Percentiles rank a stretch among this genome's conserved stretches.
Evolutionary conservation across 1,140 invertebrate species (phyloP).

Genomic region (Pachyrhynchus sulphureomaculatus): DNA sequence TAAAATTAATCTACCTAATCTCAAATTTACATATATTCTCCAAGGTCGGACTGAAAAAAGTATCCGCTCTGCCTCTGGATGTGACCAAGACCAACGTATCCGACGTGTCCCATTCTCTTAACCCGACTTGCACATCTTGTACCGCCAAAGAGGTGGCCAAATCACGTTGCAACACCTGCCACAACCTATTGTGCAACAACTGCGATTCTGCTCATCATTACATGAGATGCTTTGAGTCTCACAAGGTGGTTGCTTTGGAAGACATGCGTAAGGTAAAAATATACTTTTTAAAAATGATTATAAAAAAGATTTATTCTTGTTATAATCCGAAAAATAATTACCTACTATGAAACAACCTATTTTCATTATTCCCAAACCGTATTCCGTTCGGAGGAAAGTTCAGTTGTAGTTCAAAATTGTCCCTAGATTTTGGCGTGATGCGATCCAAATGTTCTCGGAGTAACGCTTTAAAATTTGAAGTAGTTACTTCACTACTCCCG

Average conservation of each 20-base stretch:
- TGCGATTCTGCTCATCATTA: constrained; percentile 92
- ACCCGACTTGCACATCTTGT: constrained; percentile 82
- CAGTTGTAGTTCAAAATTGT: too few relatives aligned
- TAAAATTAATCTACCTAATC: too few relatives aligned
- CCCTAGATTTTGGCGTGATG: too few relatives aligned
- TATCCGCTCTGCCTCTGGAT: constrained; percentile 74
- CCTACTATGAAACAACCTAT: too few relatives aligned
- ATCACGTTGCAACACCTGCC: constrained; percentile 89
- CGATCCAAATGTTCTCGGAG: too few relatives aligned
- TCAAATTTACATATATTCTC: too few relatives aligned
- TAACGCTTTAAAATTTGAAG: too few relatives aligned
- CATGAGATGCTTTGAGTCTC: constrained; percentile 93
- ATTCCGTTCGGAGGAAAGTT: too few relatives aligned
- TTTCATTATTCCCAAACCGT: too few relatives aligned
- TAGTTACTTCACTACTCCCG: too few relatives aligned
- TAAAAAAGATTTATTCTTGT: too few relatives aligned
- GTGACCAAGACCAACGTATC: constrained; percentile 83
- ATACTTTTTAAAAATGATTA: background rate
- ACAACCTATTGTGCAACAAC: constrained; percentile 88
- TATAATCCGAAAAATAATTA: too few relatives aligned
- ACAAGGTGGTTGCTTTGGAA: constrained; percentile 84
- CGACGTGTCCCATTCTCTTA: constrained; percentile 77
- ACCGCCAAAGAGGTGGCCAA: constrained; percentile 88
- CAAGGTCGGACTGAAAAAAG: constrained; percentile 68
- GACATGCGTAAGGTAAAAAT: constrained; percentile 67